phyloP scores from a whole-genome alignment of 2,797 vertebrate species.

The Scomberomorus guttatus region DNA sequence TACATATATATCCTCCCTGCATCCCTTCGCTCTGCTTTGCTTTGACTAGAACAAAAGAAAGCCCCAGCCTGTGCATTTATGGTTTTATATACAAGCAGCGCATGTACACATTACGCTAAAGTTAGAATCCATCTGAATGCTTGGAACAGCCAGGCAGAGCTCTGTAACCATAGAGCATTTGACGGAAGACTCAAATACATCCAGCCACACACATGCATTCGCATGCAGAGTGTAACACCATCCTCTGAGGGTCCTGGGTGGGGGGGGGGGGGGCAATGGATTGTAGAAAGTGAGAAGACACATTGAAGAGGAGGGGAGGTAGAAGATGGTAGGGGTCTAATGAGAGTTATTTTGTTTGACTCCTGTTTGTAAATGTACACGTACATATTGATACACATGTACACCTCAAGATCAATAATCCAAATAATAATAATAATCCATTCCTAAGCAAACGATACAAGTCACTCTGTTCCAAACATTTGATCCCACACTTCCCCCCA shows the following conservation, averaged over 20 bases:
- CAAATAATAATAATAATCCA: too few species aligned
- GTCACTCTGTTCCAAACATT: conserved; percentile 32
- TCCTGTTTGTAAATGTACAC: conserved; percentile 3
- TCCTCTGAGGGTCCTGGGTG: conserved; percentile 21
- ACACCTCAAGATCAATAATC: background rate
- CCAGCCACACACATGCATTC: conserved; percentile 37
- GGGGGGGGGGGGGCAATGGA: conserved; percentile 23
- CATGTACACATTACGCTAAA: conserved; percentile 70
- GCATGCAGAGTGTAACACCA: conserved; percentile 15
- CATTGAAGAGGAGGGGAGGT: background rate
- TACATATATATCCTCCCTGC: conserved; percentile 21
- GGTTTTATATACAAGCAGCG: conserved; percentile 53
- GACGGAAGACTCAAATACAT: conserved; percentile 50
- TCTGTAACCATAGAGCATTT: conserved; percentile 51
- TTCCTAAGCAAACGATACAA: background rate
- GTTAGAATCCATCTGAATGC: conserved; percentile 62
- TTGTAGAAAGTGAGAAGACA: conserved; percentile 6
- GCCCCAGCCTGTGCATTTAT: conserved; percentile 53
- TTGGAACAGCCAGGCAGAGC: conserved; percentile 34
- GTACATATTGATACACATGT: background rate
- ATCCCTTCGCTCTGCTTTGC: background rate
- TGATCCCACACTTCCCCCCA: conserved; percentile 3
- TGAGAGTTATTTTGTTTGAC: conserved; percentile 9
- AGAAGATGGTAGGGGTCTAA: background rate
- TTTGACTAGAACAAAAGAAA: conserved; percentile 59